Percentiles rank a stretch among this genome's conserved stretches.
Conservation (phyloP, 2,113 vertebrate genomes). For the Calidris pugnax region DNA sequence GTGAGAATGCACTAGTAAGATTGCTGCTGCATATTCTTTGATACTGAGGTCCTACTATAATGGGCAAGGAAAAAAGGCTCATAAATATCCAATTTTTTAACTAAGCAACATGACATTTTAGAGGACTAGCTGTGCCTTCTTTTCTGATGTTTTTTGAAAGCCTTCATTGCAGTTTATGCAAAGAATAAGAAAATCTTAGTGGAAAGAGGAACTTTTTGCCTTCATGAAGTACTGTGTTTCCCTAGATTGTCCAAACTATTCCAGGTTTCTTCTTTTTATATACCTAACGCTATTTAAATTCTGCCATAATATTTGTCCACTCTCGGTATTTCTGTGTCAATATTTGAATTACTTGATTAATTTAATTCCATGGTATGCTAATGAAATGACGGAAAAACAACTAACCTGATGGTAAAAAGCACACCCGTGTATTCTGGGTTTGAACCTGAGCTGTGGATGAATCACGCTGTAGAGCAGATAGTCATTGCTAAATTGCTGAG, state of each 20-base stretch:
- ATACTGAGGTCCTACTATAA: not conserved
- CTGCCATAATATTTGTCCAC: not conserved
- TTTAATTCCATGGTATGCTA: not conserved
- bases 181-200: not conserved
- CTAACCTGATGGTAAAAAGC: not conserved
- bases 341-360: not conserved
- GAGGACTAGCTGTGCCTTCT: not conserved
- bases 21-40: not conserved
- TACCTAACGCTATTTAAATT: not conserved
- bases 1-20: not conserved
- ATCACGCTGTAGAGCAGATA: not conserved
- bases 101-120: not conserved
- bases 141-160: not conserved
- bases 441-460: not conserved
- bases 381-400: not conserved
- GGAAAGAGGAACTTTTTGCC: not conserved
- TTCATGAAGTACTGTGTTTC: not conserved
- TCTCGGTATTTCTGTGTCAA: not conserved
- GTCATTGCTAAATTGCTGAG: slow-evolving; percentile 5
- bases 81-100: not conserved
- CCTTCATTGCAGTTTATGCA: not conserved
- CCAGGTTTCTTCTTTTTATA: not conserved
- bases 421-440: not conserved
- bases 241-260: not conserved
- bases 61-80: not conserved